Conservation (phyloP, 2,113 vertebrate species). For the Australoheros scitulus region DNA sequence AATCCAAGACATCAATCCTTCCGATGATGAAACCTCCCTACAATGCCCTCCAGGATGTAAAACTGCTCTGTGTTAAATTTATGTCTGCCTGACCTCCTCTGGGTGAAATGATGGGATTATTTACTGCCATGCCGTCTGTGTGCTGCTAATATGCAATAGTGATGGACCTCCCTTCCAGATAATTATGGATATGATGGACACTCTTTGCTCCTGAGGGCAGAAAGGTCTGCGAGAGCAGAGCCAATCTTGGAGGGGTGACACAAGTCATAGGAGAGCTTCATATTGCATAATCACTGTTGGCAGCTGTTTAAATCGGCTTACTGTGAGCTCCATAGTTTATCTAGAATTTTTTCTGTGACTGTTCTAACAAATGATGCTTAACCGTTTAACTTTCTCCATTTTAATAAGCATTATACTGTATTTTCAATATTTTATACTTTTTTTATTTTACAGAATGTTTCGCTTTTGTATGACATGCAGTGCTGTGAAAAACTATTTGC, state of each 20-base stretch:
- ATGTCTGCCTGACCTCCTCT: conserved; percentile 61
- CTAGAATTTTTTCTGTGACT: conserved; percentile 5
- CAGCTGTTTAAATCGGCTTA: conserved; percentile 65
- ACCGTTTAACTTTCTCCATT: conserved; percentile 10
- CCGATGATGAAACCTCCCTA: conserved; percentile 60
- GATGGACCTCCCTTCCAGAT: conserved; percentile 57
- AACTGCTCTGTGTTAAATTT: conserved; percentile 62
- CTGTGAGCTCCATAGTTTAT: conserved; percentile 29
- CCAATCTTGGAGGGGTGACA: conserved; percentile 62
- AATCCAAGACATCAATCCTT: conserved; percentile 47
- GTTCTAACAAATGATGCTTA: conserved; percentile 8
- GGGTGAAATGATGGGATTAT: conserved; percentile 68
- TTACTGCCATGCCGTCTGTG: conserved; percentile 60
- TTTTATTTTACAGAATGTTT: neutral
- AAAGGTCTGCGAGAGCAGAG: conserved; percentile 56
- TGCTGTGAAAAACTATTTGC: neutral
- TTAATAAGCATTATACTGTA: neutral
- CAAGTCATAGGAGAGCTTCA: conserved; percentile 53
- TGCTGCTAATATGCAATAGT: conserved; percentile 51
- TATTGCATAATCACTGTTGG: conserved; percentile 62
- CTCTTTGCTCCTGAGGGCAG: conserved; percentile 53
- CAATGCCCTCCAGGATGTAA: conserved; percentile 58
- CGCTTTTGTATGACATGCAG: neutral
- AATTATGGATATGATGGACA: conserved; percentile 68
- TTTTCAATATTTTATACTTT: neutral